These are phyloP conservation scores for Paratrypauchen microcephalus DNA, from an alignment of 2,797 vertebrate species.

Conservation along the genomic window DNA sequence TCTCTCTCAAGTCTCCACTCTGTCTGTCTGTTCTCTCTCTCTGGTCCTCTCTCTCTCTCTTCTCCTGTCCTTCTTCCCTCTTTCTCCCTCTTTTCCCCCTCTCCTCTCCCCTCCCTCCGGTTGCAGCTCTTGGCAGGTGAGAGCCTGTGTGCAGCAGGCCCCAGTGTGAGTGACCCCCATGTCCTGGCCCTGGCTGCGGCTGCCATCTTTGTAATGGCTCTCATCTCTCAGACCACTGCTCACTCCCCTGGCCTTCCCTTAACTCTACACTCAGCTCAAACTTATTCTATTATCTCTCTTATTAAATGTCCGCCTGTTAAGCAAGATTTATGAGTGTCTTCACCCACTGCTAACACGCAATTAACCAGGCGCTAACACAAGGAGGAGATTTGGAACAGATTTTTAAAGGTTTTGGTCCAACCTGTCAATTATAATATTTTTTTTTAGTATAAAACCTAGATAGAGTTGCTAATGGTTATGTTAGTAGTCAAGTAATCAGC, in stretches of 20 bases:
- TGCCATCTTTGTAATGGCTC: slow-evolving; percentile 64
- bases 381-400: background rate
- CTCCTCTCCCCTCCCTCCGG: slow-evolving; percentile 23
- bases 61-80: too few species aligned
- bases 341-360: slow-evolving; percentile 3
- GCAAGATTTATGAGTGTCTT: slow-evolving; percentile 30
- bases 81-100: too few species aligned
- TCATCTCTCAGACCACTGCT: slow-evolving; percentile 60
- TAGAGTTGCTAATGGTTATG: too few species aligned
- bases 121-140: slow-evolving; percentile 62
- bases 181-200: slow-evolving; percentile 62
- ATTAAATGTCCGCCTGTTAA: slow-evolving; percentile 39
- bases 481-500: too few species aligned
- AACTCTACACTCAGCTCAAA: slow-evolving; percentile 29
- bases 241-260: slow-evolving; percentile 18
- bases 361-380: slow-evolving; percentile 13
- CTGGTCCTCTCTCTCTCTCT: too few species aligned
- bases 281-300: slow-evolving; percentile 45
- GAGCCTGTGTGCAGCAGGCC: slow-evolving; percentile 60
- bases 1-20: too few species aligned
- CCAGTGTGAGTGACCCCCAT: slow-evolving; percentile 65
- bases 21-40: too few species aligned
- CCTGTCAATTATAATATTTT: background rate
- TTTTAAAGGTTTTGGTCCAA: background rate
- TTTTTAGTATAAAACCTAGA: background rate